Evolutionary conservation across 1,140 invertebrate genomes (phyloP).

Genomic region (Bombus cullumanus): DNA sequence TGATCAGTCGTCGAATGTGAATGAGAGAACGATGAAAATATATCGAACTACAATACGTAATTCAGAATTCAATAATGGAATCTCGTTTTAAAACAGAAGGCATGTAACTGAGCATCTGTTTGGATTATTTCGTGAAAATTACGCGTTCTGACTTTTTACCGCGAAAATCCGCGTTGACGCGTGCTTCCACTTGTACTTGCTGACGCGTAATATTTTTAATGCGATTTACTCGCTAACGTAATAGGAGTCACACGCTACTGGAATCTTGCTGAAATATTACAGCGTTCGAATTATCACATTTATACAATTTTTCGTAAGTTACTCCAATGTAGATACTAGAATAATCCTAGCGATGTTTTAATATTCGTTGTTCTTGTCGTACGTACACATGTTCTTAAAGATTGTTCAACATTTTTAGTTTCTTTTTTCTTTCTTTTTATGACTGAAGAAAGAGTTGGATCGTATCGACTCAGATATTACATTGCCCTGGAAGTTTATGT

Average conservation of each 20-base stretch:
- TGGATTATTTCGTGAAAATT: neutral
- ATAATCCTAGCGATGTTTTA: no score
- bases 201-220: constrained; percentile 10
- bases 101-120: neutral
- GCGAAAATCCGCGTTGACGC: neutral
- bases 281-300: neutral
- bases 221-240: neutral
- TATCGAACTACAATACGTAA: no score
- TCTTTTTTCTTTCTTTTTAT: no score
- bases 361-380: no score
- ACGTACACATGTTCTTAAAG: no score
- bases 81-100: neutral
- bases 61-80: neutral
- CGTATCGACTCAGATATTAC: no score
- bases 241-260: neutral
- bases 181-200: neutral
- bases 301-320: no score
- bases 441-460: no score
- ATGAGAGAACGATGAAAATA: no score
- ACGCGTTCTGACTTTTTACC: neutral
- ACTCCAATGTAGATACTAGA: no score
- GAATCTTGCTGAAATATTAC: neutral
- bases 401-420: no score
- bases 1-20: neutral
- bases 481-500: no score